Base-by-base conservation (phyloP, 2,113 vertebrate species). In the Litocranius walleri region DNA sequence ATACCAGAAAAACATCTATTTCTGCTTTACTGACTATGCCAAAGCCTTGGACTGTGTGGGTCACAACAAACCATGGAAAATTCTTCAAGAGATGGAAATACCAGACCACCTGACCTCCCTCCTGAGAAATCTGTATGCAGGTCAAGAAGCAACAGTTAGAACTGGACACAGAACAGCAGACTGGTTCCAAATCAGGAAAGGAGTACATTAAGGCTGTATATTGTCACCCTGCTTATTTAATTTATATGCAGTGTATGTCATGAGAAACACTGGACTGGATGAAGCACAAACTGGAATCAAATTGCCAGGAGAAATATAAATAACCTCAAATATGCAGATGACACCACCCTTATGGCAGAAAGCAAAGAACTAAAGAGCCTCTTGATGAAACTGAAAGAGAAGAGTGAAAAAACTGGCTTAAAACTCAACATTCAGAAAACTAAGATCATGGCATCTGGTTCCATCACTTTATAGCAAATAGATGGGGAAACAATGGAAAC, bases 241-340 rank as follows among this genome's bases (percentile, higher is more conserved):
- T 9, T 67, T 36, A 21, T 21, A 67, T 67, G n/a, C 8, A 67
- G 27, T 29, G 59, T 61, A 61, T 61, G 23, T 61, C 5, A 29
- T 36, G 64, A 36, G 3, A 67, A 67, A 67, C 0, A 1, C 8
- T 67, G 17, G 4, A 3, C 8, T 67, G 64, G 4, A 36, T 11
- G 8, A 67, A 67, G 33, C 64, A 36, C 33, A 67, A 67, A 4
- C 17, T 67, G 64, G 17, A 67, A 21, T 67, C 33, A 67, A 10
- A 36, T 67, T 29, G 8, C 33, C 33, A 21, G 64, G 64, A 67
- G 64, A 67, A 67, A 36, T 67, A 67, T 5, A 33, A 67, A 21
- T 36, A 67, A 67, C 64, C 33, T 67, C 33, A 10, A 1, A 36
- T 67, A 36, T 19, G 17, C 33, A 36, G 17, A 36, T 36, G 64